These are phyloP conservation scores for Tiliacea aurago DNA, from an alignment of 2,888 invertebrate species.

Conservation along the genomic window DNA sequence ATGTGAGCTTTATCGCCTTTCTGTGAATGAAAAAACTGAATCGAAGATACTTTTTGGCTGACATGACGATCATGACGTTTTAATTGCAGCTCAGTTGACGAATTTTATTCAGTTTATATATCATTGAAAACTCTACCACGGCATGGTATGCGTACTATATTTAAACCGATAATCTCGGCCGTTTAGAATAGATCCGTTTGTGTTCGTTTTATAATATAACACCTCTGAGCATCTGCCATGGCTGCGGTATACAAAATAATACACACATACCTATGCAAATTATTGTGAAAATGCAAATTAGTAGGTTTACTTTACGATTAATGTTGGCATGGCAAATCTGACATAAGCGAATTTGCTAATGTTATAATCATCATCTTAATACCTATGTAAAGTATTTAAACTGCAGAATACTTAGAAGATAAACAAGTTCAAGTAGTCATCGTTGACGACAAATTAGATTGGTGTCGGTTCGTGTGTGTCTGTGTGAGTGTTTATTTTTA, in stretches of 20 bases:
- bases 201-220: slow-evolving; percentile 24
- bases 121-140: slow-evolving; percentile 20
- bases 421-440: slow-evolving; percentile 47
- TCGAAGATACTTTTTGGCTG: slow-evolving; percentile 16
- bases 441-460: slow-evolving; percentile 60
- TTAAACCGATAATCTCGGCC: slow-evolving; percentile 37
- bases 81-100: slow-evolving; percentile 8
- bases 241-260: slow-evolving; percentile 2
- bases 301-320: neutral
- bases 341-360: slow-evolving; percentile 9
- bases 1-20: slow-evolving; percentile 62
- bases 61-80: slow-evolving; percentile 19
- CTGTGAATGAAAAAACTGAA: slow-evolving; percentile 55
- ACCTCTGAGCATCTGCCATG: slow-evolving; percentile 11
- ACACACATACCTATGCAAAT: slow-evolving; percentile 18
- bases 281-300: slow-evolving; percentile 15
- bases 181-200: slow-evolving; percentile 34
- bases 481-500: slow-evolving; percentile 81
- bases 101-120: slow-evolving; percentile 34
- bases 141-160: slow-evolving; percentile 34
- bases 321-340: neutral
- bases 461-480: slow-evolving; percentile 57
- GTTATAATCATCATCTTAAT: slow-evolving; percentile 1
- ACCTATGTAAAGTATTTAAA: neutral
- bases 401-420: slow-evolving; percentile 20